phyloP scores from a whole-genome alignment of 2,888 invertebrate genomes.

The Nysson spinosus region DNA sequence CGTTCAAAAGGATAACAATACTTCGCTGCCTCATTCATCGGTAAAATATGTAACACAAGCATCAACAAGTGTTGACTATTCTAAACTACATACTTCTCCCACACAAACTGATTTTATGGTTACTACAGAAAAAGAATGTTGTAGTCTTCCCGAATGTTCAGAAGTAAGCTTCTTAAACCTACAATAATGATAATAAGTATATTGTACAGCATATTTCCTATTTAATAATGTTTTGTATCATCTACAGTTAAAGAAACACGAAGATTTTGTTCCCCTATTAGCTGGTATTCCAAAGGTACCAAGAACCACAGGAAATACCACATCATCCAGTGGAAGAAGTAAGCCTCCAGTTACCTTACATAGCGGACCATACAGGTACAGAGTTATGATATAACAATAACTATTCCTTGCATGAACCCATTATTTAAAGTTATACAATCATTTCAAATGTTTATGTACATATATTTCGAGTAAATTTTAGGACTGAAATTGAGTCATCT shows the following conservation, averaged over 20 bases:
- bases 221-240: neutral
- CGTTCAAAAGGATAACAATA: slow-evolving; percentile 12
- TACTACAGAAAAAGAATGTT: slow-evolving; percentile 25
- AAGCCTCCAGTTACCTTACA: slow-evolving; percentile 68
- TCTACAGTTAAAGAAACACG: slow-evolving; percentile 25
- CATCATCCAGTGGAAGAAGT: slow-evolving; percentile 47
- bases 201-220: neutral
- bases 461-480: slow-evolving; percentile 36
- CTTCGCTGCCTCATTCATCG: no score
- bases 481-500: slow-evolving; percentile 62
- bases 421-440: no score
- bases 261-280: slow-evolving; percentile 62
- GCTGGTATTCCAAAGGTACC: slow-evolving; percentile 67
- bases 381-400: no score
- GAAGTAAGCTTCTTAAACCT: slow-evolving; percentile 45
- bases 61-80: slow-evolving; percentile 10
- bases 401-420: no score
- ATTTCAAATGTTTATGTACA: neutral
- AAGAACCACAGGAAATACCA: slow-evolving; percentile 42
- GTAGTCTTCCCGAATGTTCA: no score
- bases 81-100: neutral
- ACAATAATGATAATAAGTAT: neutral
- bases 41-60: slow-evolving; percentile 8
- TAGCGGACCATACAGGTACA: slow-evolving; percentile 67
- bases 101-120: slow-evolving; percentile 21